A percentile compares a stretch with the other conserved stretches of the same genome.
Conservation (phyloP, 2,113 vertebrate genomes). For the Rhabdomys dilectus region DNA sequence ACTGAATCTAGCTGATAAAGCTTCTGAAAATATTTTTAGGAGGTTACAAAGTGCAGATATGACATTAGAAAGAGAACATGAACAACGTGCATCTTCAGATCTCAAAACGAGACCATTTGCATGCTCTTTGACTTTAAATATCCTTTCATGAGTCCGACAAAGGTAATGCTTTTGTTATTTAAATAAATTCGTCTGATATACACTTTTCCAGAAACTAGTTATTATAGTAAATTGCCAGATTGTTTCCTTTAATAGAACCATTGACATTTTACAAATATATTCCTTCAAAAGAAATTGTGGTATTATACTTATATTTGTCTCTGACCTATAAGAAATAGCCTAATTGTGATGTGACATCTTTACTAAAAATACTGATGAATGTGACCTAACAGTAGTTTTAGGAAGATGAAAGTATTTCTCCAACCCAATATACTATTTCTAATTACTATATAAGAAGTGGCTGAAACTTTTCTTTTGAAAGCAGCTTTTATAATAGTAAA, state of each 20-base stretch:
- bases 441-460: constrained; percentile 24
- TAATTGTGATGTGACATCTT: background rate
- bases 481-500: constrained; percentile 36
- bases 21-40: constrained; percentile 17
- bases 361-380: constrained; percentile 49
- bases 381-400: background rate
- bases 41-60: background rate
- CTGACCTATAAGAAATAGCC: background rate
- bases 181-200: constrained; percentile 37
- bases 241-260: constrained; percentile 33
- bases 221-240: constrained; percentile 54
- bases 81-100: background rate
- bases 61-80: constrained; percentile 20
- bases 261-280: constrained; percentile 53
- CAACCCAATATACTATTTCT: background rate
- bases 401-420: constrained; percentile 19
- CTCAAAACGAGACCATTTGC: background rate
- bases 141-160: background rate
- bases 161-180: constrained; percentile 38
- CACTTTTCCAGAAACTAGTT: constrained; percentile 26
- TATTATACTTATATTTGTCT: constrained; percentile 28
- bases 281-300: constrained; percentile 36
- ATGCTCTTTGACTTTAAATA: background rate
- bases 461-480: constrained; percentile 3
- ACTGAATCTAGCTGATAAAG: background rate